These are phyloP conservation scores for Cyclargus thomasi DNA, from an alignment of 1,140 invertebrate species.

Conservation along the genomic window DNA sequence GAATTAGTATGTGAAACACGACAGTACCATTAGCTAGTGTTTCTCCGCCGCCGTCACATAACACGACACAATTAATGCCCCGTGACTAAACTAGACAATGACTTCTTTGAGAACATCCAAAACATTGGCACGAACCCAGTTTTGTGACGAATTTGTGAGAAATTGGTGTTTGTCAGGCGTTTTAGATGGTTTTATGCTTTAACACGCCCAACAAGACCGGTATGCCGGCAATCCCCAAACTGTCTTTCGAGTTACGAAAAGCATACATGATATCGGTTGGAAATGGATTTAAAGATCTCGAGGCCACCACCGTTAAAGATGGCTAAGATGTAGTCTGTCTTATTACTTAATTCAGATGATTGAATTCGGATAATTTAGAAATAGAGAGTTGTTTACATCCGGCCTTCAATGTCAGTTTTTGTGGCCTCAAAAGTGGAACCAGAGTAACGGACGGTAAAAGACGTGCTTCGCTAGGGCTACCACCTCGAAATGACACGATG, in stretches of 20 bases:
- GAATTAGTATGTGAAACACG: neutral
- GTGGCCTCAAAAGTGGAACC: constrained; percentile 21
- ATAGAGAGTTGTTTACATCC: constrained; percentile 40
- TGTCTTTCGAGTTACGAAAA: too few relatives aligned
- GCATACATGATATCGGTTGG: too few relatives aligned
- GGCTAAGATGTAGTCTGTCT: too few relatives aligned
- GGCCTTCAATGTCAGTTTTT: constrained; percentile 28
- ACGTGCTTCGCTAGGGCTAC: constrained; percentile 9
- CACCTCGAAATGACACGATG: neutral
- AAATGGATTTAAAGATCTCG: too few relatives aligned
- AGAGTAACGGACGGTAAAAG: constrained; percentile 23
- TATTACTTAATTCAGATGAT: too few relatives aligned
- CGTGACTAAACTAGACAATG: constrained; percentile 1
- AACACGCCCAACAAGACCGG: too few relatives aligned
- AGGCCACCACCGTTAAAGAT: too few relatives aligned
- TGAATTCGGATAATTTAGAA: constrained; percentile 22
- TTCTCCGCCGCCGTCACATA: neutral
- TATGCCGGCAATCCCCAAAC: too few relatives aligned
- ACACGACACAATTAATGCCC: neutral
- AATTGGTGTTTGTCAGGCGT: neutral
- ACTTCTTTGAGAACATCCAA: neutral
- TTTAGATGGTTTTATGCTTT: neutral
- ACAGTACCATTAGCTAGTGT: neutral
- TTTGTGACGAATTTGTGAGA: neutral
- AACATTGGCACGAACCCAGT: neutral